Evolutionary conservation across 2,888 invertebrate species (phyloP), one percentile per base, ranked within the genome.

Genomic region (Notodromas monacha): DNA sequence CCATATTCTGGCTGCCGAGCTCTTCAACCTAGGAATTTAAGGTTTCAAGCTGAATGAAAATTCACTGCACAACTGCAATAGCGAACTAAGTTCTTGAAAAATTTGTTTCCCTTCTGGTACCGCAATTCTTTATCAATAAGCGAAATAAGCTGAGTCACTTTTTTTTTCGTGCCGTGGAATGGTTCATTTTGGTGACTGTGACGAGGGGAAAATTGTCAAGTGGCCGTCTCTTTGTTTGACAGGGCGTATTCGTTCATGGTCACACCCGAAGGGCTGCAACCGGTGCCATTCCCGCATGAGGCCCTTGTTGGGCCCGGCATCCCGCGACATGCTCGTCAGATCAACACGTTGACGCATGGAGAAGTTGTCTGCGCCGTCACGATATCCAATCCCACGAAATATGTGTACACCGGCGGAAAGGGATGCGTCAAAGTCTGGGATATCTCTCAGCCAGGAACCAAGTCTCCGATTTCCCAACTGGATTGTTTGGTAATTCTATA

Each of bases 351-450:
- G 37, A 72, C 69, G 36, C 89, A 92, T 50, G 89, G 89, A 4
- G 89, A 89, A 50, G 86, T 89, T 27, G 89, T 89, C 16, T 89
- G 89, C 49, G 89, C 86, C 1, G 89, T 92, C 30, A 86, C 89
- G 30, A 68, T 92, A 46, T 73, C 77, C 34, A 74, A 64, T 45
- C 66, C 69, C 35, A 68, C 72, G 36, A 62, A 76, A 40, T 73
- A 76, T 49, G 79, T 86, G n/a, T 92, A 86, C 53, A 92, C 92
- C 1, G 92, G 86, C 14, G 86, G 86, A 37, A 89, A 86, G 53
- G 79, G 79, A 34, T 77, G 84, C 54, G 86, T 89, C 40, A 89
- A 89, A 54, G 79, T 86, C 35, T 84, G 84, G 84, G 81, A 84
- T 54, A 79, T 81, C 50, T 69, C 70, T 51, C 76, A 76, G 47